Base-by-base conservation (phyloP, 2,888 invertebrate species). In the Carpatolechia fugitivella region DNA sequence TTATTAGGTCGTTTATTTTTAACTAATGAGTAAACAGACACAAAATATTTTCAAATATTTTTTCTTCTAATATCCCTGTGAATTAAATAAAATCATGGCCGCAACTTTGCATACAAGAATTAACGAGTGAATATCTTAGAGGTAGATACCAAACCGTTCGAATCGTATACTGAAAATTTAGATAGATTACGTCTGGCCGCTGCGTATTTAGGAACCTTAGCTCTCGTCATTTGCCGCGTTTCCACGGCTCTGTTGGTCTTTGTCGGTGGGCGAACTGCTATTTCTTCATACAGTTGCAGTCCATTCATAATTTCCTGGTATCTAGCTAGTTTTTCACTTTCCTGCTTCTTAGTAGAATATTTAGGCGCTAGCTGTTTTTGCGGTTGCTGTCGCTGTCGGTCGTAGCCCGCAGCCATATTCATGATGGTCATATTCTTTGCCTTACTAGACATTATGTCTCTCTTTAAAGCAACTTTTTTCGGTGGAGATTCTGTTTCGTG, bases 201-300 rank as follows among this genome's bases (percentile, higher is more conserved):
- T 4, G 24, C 3, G 24, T 24, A 4, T 24, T 24, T 24, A 3
- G 24, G 6, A 6, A 24, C 24, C 3, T 3, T 24, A 24, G 24
- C 24, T 24, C 24, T 24, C 24, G 6, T 24, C 24, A 3, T 6
- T 24, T 3, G 24, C 1, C 75, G 68, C 13, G 86, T 87, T 59
- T 87, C 87, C 3, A 79, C 84, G 20, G 89, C 89, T 59, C 88
- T 74, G 56, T 81, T 86, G 0, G 81, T 68, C 57, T 75, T 86
- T 1, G 60, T 57, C 1, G 78, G 75, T 3, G 72, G 69, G 51
- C 18, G 49, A 14, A 76, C 75, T 14, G 8, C 69, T 29, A 82
- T 63, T 60, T 83, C 81, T 0, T 82, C 81, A 54, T 78, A 83
- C 61, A 76, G 74, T 60, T 76, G 64, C 10, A 84, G 63, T 24